Base-by-base conservation (phyloP, 2,113 vertebrate genomes). In the Etheostoma spectabile region DNA sequence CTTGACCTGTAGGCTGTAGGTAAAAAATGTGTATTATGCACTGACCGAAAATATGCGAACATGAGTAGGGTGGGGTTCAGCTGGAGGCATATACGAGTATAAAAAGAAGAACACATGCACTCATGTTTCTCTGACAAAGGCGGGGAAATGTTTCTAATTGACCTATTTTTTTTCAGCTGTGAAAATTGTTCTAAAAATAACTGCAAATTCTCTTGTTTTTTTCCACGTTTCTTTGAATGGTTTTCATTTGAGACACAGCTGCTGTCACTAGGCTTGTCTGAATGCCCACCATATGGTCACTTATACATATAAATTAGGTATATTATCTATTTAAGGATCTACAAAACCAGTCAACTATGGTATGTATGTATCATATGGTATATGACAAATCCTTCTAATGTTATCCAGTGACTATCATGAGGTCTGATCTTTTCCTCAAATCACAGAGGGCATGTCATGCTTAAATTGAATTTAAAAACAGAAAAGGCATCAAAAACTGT, bases 181-280 rank as follows among this genome's bases (percentile, higher is more conserved):
- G 76, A 88, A 91, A 90, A 85, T 77, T n/a, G 42, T 79, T 74
- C 67, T 89, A 90, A 92, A 94, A 91, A 94, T 93, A 94, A 80
- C 48, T 11, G 1, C 49, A 53, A 8, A 33, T 67, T 71, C 24
- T 30, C 77, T 70, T 76, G 52, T 35, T 79, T 70, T 70, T 76
- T 62, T 12, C 12, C 49, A 46, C 48, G 22, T 55, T 60, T 66
- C 33, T n/a, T 42, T 65, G 49, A 46, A 51, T 53, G 14, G 11
- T 66, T 80, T 51, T 68, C 22, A 61, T 30, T 21, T 65, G 70
- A 49, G 49, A 33, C 21, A 8, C 42, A 64, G 22, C 33, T 74
- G 62, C 15, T 62, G 21, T 45, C n/a, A 60, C 33, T 15, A 5
- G 63, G 22, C 46, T 49, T 2, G 3, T 75, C 33, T 57, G 52